Conservation (phyloP, 2,888 invertebrate species). For the Cylindroiulus punctatus region DNA sequence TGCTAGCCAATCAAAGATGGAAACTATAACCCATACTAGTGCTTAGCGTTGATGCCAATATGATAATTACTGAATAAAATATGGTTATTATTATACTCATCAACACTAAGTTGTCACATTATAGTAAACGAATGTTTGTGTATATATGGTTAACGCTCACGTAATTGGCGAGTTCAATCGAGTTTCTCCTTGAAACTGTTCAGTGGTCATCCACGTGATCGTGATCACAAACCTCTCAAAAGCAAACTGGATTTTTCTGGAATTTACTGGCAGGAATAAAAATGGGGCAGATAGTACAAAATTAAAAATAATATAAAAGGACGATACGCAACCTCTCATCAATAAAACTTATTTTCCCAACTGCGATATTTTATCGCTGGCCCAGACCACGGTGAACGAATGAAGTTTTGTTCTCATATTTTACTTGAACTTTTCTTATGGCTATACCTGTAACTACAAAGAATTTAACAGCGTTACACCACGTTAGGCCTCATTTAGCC, state of each 20-base stretch:
- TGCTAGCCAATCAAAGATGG: not conserved
- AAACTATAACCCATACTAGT: not conserved
- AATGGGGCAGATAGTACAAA: not conserved
- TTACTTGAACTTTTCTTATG: conserved; percentile 26
- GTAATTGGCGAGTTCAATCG: not conserved
- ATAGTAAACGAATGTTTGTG: not conserved
- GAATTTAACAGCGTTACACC: conserved; percentile 35
- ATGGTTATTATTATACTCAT: not conserved
- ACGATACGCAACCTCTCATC: not conserved
- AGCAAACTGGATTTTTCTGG: not conserved
- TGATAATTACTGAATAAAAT: not conserved
- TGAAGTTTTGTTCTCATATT: conserved; percentile 35
- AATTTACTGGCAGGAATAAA: not conserved
- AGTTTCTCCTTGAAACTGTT: not conserved
- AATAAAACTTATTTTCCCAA: conserved; percentile 10
- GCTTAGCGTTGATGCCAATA: not conserved
- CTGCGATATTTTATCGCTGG: not conserved
- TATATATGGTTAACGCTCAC: not conserved
- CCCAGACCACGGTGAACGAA: not conserved
- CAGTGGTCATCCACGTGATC: not conserved
- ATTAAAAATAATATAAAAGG: conserved; percentile 3
- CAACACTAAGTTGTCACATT: not conserved
- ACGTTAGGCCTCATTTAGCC: not conserved
- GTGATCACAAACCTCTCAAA: not conserved
- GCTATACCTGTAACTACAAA: conserved; percentile 23